Evolutionary conservation across 2,797 vertebrate species (phyloP).

Genomic region (Crypturellus tataupa): DNA sequence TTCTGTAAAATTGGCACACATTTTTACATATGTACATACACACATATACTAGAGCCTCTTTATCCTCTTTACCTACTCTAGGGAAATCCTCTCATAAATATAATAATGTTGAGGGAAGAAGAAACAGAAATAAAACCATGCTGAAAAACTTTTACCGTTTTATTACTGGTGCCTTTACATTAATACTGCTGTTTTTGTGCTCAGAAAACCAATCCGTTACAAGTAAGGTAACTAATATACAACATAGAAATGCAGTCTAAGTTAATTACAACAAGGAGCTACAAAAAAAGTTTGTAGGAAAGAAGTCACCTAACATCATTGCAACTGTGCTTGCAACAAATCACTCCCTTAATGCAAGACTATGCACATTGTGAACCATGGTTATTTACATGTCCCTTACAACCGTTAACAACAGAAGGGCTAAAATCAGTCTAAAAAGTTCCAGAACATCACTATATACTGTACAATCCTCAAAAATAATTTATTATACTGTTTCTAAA

Average conservation of each 20-base stretch:
- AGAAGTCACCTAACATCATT: conserved; percentile 89
- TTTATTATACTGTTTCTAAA: conserved; percentile 98
- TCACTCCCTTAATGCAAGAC: conserved; percentile 84
- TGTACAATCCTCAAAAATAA: conserved; percentile 99
- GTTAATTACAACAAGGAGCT: conserved; percentile 95
- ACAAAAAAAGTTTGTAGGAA: conserved; percentile 93
- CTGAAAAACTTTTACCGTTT: conserved; percentile 82
- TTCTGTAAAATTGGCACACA: not conserved
- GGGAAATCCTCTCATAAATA: not conserved
- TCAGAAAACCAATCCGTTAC: conserved; percentile 93
- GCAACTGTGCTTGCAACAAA: conserved; percentile 87
- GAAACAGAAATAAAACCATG: conserved; percentile 69
- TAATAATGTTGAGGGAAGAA: conserved; percentile 30
- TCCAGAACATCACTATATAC: conserved; percentile 96
- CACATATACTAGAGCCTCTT: not conserved
- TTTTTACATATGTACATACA: not conserved
- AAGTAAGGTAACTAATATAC: conserved; percentile 94
- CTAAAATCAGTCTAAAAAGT: conserved; percentile 95
- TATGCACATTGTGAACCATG: conserved; percentile 83
- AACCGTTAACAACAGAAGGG: conserved; percentile 89
- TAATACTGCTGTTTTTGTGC: conserved; percentile 92
- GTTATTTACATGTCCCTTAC: conserved; percentile 91
- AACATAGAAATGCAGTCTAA: conserved; percentile 95
- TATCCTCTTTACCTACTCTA: not conserved
- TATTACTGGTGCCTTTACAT: conserved; percentile 83